These are phyloP conservation scores for Falco punctatus DNA, from an alignment of 2,113 vertebrate genomes.

Conservation along the genomic window DNA sequence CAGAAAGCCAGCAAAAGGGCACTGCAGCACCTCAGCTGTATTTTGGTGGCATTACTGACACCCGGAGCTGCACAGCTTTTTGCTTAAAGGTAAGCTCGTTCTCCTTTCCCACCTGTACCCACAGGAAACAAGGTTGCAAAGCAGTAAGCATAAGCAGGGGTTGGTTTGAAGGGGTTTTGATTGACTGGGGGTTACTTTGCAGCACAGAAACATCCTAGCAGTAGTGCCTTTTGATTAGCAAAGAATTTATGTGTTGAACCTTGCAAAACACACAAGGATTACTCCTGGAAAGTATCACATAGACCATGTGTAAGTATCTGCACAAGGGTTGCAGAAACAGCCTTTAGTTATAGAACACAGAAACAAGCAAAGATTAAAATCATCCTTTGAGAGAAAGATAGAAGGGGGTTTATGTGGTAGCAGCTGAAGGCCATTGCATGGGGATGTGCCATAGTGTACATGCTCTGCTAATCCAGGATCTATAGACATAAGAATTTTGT, in stretches of 20 bases:
- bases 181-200: neutral
- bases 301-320: neutral
- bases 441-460: neutral
- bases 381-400: neutral
- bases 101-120: neutral
- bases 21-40: neutral
- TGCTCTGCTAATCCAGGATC: neutral
- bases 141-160: neutral
- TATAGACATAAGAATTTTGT: neutral
- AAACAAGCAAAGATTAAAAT: slow-evolving; percentile 16
- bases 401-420: neutral
- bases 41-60: neutral
- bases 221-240: neutral
- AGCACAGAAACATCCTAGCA: neutral
- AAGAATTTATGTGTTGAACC: neutral
- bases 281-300: neutral
- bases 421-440: neutral
- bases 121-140: neutral
- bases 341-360: neutral
- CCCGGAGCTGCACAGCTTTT: neutral
- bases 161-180: neutral
- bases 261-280: slow-evolving; percentile 6
- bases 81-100: neutral
- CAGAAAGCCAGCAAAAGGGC: neutral
- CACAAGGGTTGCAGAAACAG: neutral